Percentiles rank a stretch among this genome's conserved stretches.
Conservation (phyloP, 2,888 invertebrate genomes). For the Cepaea hortensis region DNA sequence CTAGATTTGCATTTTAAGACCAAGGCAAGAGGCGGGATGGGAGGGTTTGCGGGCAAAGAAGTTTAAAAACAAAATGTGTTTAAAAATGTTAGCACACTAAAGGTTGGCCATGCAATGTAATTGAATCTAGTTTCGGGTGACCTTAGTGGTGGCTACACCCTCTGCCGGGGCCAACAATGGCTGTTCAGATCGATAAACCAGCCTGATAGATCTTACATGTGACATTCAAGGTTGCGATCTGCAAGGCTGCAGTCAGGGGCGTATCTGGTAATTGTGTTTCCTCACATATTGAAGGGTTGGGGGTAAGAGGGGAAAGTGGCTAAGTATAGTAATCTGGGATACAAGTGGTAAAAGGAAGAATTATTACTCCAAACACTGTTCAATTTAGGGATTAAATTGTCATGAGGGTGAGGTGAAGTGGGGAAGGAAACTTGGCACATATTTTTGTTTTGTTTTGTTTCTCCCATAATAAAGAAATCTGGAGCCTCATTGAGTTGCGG, state of each 20-base stretch:
- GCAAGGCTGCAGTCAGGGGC: not conserved
- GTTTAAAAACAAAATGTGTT: not conserved
- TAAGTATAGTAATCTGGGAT: too few species aligned
- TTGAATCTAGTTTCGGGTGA: not conserved
- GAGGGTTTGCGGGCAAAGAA: not conserved
- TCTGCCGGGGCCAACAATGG: not conserved
- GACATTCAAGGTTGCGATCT: not conserved
- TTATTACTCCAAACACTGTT: too few species aligned
- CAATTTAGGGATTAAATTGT: too few species aligned
- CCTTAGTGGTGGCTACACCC: not conserved
- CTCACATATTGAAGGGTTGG: too few species aligned
- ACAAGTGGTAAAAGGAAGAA: too few species aligned
- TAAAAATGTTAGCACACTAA: not conserved
- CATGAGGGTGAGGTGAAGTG: too few species aligned
- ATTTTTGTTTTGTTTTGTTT: too few species aligned
- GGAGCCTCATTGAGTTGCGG: too few species aligned
- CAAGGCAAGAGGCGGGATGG: not conserved
- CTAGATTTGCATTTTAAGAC: not conserved
- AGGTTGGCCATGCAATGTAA: not conserved
- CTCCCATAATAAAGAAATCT: too few species aligned
- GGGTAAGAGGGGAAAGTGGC: too few species aligned
- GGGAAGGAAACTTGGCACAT: too few species aligned
- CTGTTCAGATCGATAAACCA: slow-evolving; percentile 9
- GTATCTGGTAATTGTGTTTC: too few species aligned
- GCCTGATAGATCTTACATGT: not conserved